Conservation (phyloP, 2,888 invertebrate species). For the Xylota sylvarum region DNA sequence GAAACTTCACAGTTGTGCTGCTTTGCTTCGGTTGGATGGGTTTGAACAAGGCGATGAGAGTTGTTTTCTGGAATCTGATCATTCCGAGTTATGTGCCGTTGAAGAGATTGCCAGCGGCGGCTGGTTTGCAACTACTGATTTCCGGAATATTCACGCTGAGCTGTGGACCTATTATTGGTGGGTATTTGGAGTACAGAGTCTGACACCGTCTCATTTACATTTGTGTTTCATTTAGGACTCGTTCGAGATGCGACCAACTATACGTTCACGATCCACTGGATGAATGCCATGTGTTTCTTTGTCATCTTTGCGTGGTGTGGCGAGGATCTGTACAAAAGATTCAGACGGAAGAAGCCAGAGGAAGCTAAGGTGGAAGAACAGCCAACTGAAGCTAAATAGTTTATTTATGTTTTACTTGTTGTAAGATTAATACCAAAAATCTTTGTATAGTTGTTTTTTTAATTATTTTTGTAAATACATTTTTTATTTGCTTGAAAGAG, state of each 20-base stretch:
- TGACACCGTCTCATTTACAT: not conserved
- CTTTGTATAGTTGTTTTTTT: constrained; percentile 18
- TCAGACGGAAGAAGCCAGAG: constrained; percentile 20
- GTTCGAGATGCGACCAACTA: constrained; percentile 88
- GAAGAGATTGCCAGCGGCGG: constrained; percentile 89
- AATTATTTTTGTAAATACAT: constrained; percentile 15
- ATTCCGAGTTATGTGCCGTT: constrained; percentile 90
- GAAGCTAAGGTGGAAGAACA: not conserved
- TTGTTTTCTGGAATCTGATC: constrained; percentile 90
- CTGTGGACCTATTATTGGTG: constrained; percentile 89
- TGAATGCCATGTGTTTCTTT: constrained; percentile 88
- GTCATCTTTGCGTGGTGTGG: constrained; percentile 88
- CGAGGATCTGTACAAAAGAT: constrained; percentile 82
- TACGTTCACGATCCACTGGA: constrained; percentile 87
- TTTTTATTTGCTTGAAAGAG: constrained; percentile 6
- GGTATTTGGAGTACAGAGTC: constrained; percentile 78
- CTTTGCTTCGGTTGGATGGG: constrained; percentile 88
- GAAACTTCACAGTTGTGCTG: constrained; percentile 86
- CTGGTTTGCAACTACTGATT: constrained; percentile 89
- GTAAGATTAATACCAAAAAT: constrained; percentile 21
- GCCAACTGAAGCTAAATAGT: constrained; percentile 37
- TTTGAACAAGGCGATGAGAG: constrained; percentile 89
- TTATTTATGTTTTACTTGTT: constrained; percentile 12
- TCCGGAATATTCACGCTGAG: constrained; percentile 88
- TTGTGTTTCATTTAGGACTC: constrained; percentile 85